These are phyloP conservation scores for Sclerurus mexicanus DNA, from an alignment of 2,113 vertebrate genomes.

Conservation along the genomic window DNA sequence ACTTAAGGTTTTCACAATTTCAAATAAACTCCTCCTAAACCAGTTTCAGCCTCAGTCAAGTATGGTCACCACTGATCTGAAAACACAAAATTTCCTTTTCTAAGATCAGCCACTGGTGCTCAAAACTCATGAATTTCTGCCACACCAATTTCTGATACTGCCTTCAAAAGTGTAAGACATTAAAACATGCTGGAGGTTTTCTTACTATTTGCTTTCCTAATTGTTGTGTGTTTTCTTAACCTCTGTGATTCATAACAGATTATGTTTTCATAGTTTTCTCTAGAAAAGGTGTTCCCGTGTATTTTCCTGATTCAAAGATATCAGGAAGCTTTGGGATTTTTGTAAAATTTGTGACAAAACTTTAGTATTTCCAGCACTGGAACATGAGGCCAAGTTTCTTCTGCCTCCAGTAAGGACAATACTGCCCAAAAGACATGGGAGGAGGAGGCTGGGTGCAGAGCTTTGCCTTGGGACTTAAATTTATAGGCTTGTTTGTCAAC, in stretches of 20 bases:
- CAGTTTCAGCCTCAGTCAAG: background rate
- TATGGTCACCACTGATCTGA: background rate
- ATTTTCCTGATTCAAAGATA: background rate
- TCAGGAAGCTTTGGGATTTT: background rate
- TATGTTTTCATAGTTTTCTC: background rate
- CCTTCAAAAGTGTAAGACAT: background rate
- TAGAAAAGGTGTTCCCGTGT: background rate
- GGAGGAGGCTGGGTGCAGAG: background rate
- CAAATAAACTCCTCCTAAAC: background rate
- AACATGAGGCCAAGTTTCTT: background rate
- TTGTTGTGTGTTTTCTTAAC: conserved; percentile 19
- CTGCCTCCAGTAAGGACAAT: background rate
- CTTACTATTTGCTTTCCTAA: background rate
- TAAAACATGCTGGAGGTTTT: background rate
- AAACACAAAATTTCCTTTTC: background rate
- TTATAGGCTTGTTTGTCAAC: background rate
- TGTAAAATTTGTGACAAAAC: background rate
- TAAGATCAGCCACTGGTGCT: background rate
- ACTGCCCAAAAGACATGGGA: background rate
- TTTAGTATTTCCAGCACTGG: background rate
- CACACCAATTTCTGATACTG: background rate
- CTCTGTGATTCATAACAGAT: background rate
- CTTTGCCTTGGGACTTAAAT: background rate
- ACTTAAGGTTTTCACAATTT: background rate
- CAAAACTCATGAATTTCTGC: background rate